Conservation (phyloP, 2,797 vertebrate species). For the Tangara arthus region DNA sequence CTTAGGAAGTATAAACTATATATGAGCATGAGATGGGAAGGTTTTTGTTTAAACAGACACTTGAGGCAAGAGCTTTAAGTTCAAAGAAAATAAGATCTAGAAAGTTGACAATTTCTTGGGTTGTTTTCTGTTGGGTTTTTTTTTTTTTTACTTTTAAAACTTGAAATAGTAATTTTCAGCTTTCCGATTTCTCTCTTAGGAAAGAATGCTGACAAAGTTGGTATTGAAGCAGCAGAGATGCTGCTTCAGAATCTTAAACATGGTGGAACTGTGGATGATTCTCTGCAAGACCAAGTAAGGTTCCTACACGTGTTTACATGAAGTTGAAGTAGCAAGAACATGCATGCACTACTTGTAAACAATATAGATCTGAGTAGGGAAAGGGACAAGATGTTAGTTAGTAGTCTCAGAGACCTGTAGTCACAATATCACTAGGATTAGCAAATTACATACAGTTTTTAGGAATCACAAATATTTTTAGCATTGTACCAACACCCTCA, state of each 20-base stretch:
- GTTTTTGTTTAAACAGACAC: not conserved
- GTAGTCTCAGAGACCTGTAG: not conserved
- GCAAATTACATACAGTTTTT: not conserved
- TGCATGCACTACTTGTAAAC: not conserved
- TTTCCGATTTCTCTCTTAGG: conserved; percentile 70
- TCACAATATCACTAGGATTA: not conserved
- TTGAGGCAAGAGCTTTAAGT: not conserved
- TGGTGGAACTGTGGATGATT: conserved; percentile 94
- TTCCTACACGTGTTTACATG: not conserved
- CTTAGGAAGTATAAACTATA: not conserved
- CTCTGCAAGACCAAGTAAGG: conserved; percentile 94
- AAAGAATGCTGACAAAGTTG: conserved; percentile 89
- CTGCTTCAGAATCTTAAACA: conserved; percentile 91
- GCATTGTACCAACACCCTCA: not conserved
- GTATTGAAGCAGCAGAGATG: conserved; percentile 93
- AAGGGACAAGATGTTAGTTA: not conserved
- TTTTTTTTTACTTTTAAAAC: not conserved
- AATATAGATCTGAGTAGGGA: not conserved
- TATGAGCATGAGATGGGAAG: not conserved
- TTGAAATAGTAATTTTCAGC: not conserved
- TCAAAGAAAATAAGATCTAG: not conserved
- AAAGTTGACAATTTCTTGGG: not conserved
- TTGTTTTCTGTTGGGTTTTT: not conserved
- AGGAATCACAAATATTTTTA: not conserved
- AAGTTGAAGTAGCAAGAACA: not conserved